phyloP scores from a whole-genome alignment of 30 jellyfish, hydroid and myxozoan genomes.

The Mastigias papua region DNA sequence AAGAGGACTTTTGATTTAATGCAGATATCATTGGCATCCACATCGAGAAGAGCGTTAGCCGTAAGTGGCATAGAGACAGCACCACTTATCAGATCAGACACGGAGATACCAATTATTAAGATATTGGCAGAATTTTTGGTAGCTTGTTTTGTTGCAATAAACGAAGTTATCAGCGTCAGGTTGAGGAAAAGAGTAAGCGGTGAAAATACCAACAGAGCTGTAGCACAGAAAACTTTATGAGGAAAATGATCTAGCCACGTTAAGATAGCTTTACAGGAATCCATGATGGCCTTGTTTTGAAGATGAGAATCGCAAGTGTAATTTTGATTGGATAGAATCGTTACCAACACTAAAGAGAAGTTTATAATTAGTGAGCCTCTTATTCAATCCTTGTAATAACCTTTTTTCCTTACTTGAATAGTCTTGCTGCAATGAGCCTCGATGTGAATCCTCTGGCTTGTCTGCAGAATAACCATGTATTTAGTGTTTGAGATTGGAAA shows the following conservation, averaged over 20 bases:
- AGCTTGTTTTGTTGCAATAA: constrained; percentile 10
- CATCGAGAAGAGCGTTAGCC: background rate
- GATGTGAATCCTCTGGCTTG: too few relatives aligned
- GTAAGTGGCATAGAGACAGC: background rate
- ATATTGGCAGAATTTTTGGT: constrained; percentile 16
- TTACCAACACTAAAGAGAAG: too few relatives aligned
- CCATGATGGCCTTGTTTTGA: too few relatives aligned
- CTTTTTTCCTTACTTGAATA: too few relatives aligned
- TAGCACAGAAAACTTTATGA: background rate
- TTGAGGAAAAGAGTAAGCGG: background rate
- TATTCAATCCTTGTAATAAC: too few relatives aligned
- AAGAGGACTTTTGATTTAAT: background rate
- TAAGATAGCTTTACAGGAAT: background rate
- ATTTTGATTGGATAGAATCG: too few relatives aligned
- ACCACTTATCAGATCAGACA: background rate
- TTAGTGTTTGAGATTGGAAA: too few relatives aligned
- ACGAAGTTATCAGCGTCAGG: background rate
- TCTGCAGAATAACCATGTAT: too few relatives aligned
- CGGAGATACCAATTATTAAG: background rate
- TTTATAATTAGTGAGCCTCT: too few relatives aligned
- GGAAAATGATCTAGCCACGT: background rate
- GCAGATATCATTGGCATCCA: background rate
- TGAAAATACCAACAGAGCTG: background rate
- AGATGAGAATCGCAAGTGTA: too few relatives aligned
- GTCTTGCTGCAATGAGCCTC: too few relatives aligned